Evolutionary conservation across 2,888 invertebrate species (phyloP).

Genomic region (Lysandra coridon): DNA sequence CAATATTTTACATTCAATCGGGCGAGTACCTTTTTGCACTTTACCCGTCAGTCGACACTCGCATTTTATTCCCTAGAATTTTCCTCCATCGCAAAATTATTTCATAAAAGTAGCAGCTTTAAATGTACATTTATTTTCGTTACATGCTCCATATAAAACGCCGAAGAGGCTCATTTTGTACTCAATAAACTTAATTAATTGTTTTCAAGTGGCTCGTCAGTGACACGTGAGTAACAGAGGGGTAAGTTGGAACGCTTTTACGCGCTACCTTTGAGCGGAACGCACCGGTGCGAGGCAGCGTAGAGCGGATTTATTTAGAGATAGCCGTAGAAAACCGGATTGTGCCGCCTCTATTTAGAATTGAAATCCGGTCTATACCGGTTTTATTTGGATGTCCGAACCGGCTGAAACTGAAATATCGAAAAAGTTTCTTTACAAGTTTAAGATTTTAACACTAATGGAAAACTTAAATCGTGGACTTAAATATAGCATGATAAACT

Average conservation of each 20-base stretch:
- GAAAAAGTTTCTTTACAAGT: neutral
- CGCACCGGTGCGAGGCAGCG: neutral
- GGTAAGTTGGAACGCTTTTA: neutral
- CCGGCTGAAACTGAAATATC: neutral
- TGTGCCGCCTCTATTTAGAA: neutral
- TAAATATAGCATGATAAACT: no score
- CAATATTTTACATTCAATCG: conserved; percentile 21
- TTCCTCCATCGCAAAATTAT: conserved; percentile 9
- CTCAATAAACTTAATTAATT: conserved; percentile 29
- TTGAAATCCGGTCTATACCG: neutral
- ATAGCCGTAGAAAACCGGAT: neutral
- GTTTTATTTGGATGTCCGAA: neutral
- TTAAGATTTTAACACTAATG: neutral
- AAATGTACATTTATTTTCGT: conserved; percentile 19
- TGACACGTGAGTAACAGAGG: neutral
- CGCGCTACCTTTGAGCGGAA: neutral
- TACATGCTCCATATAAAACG: conserved; percentile 8
- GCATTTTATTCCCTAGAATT: conserved; percentile 16
- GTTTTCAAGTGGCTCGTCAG: conserved; percentile 20
- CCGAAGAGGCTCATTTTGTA: conserved; percentile 25
- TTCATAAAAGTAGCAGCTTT: conserved; percentile 14
- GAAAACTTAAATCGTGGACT: neutral
- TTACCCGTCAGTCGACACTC: conserved; percentile 16
- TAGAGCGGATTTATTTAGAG: neutral
- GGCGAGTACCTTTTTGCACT: conserved; percentile 20